These are phyloP conservation scores for Podarcis lilfordi DNA, from an alignment of 2,797 vertebrate genomes.

Conservation along the genomic window DNA sequence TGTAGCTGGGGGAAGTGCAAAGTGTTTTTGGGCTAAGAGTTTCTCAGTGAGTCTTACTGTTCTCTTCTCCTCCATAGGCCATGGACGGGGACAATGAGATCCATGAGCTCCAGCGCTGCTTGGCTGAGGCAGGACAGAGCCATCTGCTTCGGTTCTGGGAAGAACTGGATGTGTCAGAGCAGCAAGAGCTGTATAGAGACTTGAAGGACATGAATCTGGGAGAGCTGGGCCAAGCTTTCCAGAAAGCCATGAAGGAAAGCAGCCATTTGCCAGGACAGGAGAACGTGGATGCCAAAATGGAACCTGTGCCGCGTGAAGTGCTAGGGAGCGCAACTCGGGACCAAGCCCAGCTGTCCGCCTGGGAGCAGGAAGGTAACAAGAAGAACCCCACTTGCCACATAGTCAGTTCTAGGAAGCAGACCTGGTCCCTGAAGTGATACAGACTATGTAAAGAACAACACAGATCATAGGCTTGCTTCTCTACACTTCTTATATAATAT, in stretches of 20 bases:
- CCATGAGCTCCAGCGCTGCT: constrained; percentile 67
- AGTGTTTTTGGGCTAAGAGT: not conserved
- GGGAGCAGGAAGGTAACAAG: constrained; percentile 87
- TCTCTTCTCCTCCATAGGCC: not conserved
- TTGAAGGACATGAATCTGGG: constrained; percentile 85
- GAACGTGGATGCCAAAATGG: constrained; percentile 88
- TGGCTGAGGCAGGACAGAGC: constrained; percentile 83
- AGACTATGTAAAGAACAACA: not conserved
- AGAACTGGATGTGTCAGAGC: constrained; percentile 79
- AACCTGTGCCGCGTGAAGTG: constrained; percentile 89
- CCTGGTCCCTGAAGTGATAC: not conserved
- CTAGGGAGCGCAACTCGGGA: constrained; percentile 91
- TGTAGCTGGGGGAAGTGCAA: not conserved
- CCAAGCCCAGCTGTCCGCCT: constrained; percentile 80
- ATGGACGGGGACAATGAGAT: constrained; percentile 57
- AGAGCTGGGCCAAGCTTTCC: constrained; percentile 88
- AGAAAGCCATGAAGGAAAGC: constrained; percentile 80
- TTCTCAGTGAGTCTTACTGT: not conserved
- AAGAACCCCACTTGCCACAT: not conserved
- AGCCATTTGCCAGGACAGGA: constrained; percentile 74
- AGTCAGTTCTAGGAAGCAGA: not conserved
- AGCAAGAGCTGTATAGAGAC: constrained; percentile 75
- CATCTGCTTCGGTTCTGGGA: constrained; percentile 90
- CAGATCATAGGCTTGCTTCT: not conserved
- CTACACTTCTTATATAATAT: not conserved